Base-by-base conservation (phyloP, 2,888 invertebrate species). In the Merodon equestris region DNA sequence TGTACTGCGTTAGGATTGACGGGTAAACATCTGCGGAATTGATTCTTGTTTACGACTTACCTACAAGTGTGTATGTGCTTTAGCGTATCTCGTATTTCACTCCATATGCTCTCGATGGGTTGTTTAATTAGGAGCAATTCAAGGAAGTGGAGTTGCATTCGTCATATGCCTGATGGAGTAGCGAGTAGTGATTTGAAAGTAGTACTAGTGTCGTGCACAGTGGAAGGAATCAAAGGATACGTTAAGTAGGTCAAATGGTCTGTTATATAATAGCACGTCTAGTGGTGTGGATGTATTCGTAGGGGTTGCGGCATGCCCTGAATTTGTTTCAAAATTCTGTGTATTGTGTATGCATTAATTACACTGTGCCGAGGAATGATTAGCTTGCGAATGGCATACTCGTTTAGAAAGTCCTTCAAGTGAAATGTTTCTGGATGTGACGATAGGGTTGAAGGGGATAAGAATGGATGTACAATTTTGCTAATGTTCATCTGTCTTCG, bases 191-290 rank as follows among this genome's bases (percentile, higher is more conserved):
- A 36, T 50, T 40, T 40, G 7, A 10, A 47, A 53, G 61, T 19
- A 47, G 44, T 38, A 12, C 19, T 40, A 44, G 18, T 50, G 19
- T 0, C 4, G 47, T 38, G 19, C 14, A 12, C 9, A 42, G 38
- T 10, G 3, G 27, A 27, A 7, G 7, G 27, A 44, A 40, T 57
- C 66, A 66, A 53, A 73, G 36, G 54, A 73, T 54, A 58, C 58
- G 45, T 58, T 53, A 72, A 54, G 58, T 66, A 73, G 64, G 73
- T 66, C 66, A 60, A 66, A 73, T 60, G 54, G 73, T 73, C 66
- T 73, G 64, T 45, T 13, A 45, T 44, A 40, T 56, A 45, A 19
- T 44, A 36, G 34, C 27, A 14, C 40, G 42, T 40, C 45, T 68
- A 15, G 17, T 12, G 27, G 60, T 10, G 17, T 19, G 40, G n/a